Evolutionary conservation across 2,888 invertebrate genomes (phyloP), one percentile per base, ranked within the genome.

Genomic region (Tachystola acroxantha): DNA sequence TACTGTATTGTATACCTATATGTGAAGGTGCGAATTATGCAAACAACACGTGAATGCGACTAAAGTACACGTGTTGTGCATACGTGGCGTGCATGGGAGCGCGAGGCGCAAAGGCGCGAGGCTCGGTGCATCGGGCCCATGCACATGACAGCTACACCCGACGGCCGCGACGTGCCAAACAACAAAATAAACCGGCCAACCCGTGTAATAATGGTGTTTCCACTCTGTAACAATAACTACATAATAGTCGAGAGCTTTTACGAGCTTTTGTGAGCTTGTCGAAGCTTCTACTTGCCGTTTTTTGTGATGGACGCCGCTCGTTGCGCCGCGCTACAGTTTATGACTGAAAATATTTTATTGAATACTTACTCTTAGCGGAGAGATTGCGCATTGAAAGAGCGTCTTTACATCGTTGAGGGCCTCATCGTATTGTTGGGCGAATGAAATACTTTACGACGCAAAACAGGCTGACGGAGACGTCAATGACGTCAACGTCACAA

Each of bases 181-280:
- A 80, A 78, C 77, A 79, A 80, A 81, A 79, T 75, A 78, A 79
- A 79, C 66, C 73, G 59, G 65, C 67, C 45, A 70, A 66, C 65
- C 64, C 65, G 67, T 71, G 78, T 86, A 82, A 86, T 86, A 84
- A 84, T 82, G 80, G 86, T 85, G 82, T 84, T 86, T 84, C 80
- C 84, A 86, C 82, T 71, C 81, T 65, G 82, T 85, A 85, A 85
- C 84, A 85, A 84, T 84, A 86, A 85, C 82, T 82, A 82, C 85
- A 81, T 84, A 85, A 85, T 85, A 86, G 84, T 82, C 64, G 73
- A 85, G 82, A 72, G 82, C 78, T 80, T 86, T 85, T 85, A 85
- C 79, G 85, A 86, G 82, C 86, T 86, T 86, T 86, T 86, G 84
- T 84, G 64, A 78, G 78, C 78, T 75, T 71, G 80, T 80, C 78